phyloP scores from a whole-genome alignment of 2,888 invertebrate species.

The Morpho helenor region DNA sequence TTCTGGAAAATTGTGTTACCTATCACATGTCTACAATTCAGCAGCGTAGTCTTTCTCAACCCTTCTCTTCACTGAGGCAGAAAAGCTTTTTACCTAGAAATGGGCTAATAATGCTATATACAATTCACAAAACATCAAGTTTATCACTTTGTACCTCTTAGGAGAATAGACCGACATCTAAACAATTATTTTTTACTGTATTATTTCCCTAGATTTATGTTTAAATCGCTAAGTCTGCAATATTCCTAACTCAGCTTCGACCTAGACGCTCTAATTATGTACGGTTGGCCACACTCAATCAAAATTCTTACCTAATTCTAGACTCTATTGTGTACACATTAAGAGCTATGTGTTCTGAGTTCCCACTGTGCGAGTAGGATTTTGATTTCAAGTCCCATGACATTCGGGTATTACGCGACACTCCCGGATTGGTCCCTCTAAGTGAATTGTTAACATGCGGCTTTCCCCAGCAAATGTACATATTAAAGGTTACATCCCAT shows the following conservation, averaged over 20 bases:
- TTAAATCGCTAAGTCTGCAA: conserved; percentile 14
- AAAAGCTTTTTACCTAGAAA: too few species aligned
- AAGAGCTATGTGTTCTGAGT: conserved; percentile 1
- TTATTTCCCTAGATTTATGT: too few species aligned
- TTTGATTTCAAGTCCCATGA: conserved; percentile 46
- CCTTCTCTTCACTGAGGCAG: too few species aligned
- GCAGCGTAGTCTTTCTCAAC: too few species aligned
- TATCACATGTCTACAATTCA: too few species aligned
- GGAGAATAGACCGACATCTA: too few species aligned
- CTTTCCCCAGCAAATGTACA: conserved; percentile 7
- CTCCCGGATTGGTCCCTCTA: conserved; percentile 25
- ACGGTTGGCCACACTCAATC: conserved; percentile 21
- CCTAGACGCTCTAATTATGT: conserved; percentile 47
- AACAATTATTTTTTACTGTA: too few species aligned
- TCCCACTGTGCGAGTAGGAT: conserved; percentile 31
- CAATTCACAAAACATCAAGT: too few species aligned
- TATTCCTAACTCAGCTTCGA: conserved; percentile 27
- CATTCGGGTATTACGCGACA: conserved; percentile 37
- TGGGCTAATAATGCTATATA: too few species aligned
- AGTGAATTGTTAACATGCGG: conserved; percentile 24
- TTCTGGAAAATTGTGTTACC: too few species aligned
- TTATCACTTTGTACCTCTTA: too few species aligned
- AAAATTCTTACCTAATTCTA: conserved; percentile 2
- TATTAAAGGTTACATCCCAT: not conserved
- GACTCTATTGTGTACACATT: conserved; percentile 5